Percentiles rank a stretch among this genome's conserved stretches.
phyloP scores from a whole-genome alignment of 2,888 invertebrate species.

The Erebia aethiops region DNA sequence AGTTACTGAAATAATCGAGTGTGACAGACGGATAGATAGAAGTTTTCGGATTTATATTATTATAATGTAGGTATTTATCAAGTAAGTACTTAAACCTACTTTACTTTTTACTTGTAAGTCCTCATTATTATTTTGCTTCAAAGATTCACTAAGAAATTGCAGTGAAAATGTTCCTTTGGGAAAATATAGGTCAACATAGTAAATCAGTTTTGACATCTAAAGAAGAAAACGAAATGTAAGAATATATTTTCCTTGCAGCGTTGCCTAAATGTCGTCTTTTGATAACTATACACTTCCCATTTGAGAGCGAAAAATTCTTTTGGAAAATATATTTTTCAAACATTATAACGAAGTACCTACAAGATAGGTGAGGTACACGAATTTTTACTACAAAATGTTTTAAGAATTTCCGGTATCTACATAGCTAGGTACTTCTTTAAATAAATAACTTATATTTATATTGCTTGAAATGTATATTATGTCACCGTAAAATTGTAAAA shows the following conservation, averaged over 20 bases:
- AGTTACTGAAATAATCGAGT: too few relatives aligned
- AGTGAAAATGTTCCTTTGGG: not conserved
- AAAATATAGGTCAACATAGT: constrained; percentile 19
- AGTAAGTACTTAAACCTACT: too few relatives aligned
- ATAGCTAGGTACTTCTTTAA: not conserved
- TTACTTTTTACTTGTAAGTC: too few relatives aligned
- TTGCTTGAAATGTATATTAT: too few relatives aligned
- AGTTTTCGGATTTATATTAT: too few relatives aligned
- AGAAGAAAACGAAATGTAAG: constrained; percentile 28
- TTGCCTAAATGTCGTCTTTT: constrained; percentile 34
- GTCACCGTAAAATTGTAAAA: too few relatives aligned
- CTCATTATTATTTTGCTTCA: not conserved
- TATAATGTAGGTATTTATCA: too few relatives aligned
- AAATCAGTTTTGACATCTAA: constrained; percentile 24
- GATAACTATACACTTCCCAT: constrained; percentile 26
- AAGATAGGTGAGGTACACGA: not conserved
- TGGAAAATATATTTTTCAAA: constrained; percentile 13
- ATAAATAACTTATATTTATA: not conserved
- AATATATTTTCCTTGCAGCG: constrained; percentile 27
- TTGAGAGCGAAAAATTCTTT: constrained; percentile 22
- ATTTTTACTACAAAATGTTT: not conserved
- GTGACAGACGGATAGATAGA: too few relatives aligned
- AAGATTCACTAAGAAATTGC: constrained; percentile 3
- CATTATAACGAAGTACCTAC: constrained; percentile 5
- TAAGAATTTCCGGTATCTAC: not conserved